These are phyloP conservation scores for Leptura quadrifasciata DNA, from an alignment of 2,888 invertebrate species.

Conservation along the genomic window DNA sequence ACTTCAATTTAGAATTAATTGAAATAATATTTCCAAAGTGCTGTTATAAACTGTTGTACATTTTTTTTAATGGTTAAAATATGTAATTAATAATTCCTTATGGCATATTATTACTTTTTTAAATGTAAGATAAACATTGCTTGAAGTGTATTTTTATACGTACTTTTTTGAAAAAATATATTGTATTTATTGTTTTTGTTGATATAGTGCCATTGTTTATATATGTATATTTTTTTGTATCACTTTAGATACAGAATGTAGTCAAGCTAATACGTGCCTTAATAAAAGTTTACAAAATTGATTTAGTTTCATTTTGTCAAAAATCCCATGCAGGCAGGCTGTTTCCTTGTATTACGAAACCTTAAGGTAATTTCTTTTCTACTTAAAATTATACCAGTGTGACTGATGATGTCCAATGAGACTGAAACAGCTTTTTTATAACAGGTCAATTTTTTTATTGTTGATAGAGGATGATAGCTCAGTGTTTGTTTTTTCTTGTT, in stretches of 20 bases:
- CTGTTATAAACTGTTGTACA: conserved; percentile 31
- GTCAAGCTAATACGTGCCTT: conserved; percentile 61
- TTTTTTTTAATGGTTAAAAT: conserved; percentile 25
- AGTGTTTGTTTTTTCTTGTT: no score
- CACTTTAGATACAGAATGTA: conserved; percentile 49
- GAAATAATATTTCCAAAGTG: neutral
- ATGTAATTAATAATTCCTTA: conserved; percentile 28
- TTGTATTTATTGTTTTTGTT: conserved; percentile 46
- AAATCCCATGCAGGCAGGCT: no score
- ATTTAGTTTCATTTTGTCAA: neutral
- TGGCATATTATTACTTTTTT: conserved; percentile 49
- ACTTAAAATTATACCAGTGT: no score
- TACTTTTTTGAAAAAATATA: conserved; percentile 40
- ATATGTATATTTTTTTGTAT: conserved; percentile 47
- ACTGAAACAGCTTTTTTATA: no score
- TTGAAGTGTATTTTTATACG: conserved; percentile 49
- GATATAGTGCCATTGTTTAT: conserved; percentile 54
- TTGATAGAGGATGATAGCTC: no score
- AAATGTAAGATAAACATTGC: conserved; percentile 29
- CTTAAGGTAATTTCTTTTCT: no score
- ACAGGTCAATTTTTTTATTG: no score
- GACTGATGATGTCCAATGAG: no score
- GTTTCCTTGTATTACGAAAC: no score
- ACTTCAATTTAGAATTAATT: neutral
- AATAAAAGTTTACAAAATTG: conserved; percentile 50